A percentile compares a stretch with the other conserved stretches of the same genome.
phyloP scores from a whole-genome alignment of 2,888 invertebrate genomes.

The Aleiodes alternator region DNA sequence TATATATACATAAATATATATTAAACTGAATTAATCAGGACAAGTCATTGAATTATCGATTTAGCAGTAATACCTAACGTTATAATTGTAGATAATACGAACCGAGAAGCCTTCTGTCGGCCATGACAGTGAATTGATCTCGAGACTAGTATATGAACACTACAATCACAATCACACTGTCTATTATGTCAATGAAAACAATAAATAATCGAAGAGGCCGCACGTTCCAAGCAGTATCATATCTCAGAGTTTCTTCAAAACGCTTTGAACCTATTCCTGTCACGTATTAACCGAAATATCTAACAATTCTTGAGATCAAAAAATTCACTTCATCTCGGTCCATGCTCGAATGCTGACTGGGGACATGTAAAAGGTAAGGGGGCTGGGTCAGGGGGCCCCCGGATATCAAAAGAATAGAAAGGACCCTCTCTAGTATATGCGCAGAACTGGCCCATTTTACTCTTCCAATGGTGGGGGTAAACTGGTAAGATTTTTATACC shows the following conservation, averaged over 20 bases:
- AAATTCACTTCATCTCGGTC: conserved; percentile 60
- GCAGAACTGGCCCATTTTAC: conserved; percentile 38
- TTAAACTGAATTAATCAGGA: background rate
- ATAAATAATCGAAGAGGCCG: conserved; percentile 31
- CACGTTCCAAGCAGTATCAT: background rate
- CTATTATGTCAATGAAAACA: conserved; percentile 10
- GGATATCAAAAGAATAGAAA: conserved; percentile 75
- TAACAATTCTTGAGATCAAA: conserved; percentile 16
- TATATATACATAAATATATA: background rate
- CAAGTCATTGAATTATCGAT: background rate
- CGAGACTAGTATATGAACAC: background rate
- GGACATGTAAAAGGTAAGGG: conserved; percentile 52
- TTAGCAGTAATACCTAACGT: background rate
- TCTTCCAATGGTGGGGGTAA: conserved; percentile 54
- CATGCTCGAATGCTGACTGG: conserved; percentile 74
- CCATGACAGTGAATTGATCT: conserved; percentile 1
- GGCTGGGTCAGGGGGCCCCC: conserved; percentile 58
- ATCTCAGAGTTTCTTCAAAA: background rate
- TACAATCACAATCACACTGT: background rate
- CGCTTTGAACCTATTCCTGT: background rate
- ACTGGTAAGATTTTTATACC: conserved; percentile 63
- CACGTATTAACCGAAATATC: conserved; percentile 42
- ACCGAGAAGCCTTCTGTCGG: background rate
- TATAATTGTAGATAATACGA: background rate
- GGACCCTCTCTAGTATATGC: conserved; percentile 60